Percentiles rank a stretch among this genome's conserved stretches.
Evolutionary conservation across 2,888 invertebrate genomes (phyloP).

Genomic region (Sarcophaga carnaria): DNA sequence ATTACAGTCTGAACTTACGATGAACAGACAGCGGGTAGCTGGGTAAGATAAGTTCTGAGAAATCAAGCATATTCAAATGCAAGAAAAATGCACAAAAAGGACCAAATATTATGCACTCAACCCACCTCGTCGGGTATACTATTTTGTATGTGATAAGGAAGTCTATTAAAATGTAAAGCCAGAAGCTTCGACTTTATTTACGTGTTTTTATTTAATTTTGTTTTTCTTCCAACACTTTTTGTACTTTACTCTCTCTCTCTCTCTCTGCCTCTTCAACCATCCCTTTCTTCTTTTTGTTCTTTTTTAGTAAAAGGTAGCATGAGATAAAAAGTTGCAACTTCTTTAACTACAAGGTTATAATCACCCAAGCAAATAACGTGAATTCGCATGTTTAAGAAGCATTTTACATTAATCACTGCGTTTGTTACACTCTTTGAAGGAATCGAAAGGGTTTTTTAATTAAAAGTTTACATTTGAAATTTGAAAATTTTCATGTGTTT

Average conservation of each 20-base stretch:
- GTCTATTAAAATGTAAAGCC: slow-evolving; percentile 63
- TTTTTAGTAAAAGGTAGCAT: neutral
- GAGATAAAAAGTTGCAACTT: neutral
- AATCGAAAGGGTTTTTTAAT: neutral
- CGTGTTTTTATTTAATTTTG: slow-evolving; percentile 9
- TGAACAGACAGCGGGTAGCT: too few relatives aligned
- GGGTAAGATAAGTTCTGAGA: too few relatives aligned
- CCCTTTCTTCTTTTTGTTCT: neutral
- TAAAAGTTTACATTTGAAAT: neutral
- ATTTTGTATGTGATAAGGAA: slow-evolving; percentile 37
- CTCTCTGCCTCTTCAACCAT: too few relatives aligned
- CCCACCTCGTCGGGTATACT: neutral
- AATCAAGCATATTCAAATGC: too few relatives aligned
- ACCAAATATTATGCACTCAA: neutral
- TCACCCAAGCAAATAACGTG: slow-evolving; percentile 23
- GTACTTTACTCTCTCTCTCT: neutral
- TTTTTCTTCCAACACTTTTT: neutral
- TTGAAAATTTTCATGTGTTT: too few relatives aligned
- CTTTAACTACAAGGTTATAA: slow-evolving; percentile 16
- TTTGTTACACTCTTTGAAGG: neutral
- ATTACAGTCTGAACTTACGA: too few relatives aligned
- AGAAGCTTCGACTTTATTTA: slow-evolving; percentile 26
- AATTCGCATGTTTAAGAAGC: slow-evolving; percentile 1
- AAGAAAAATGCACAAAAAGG: too few relatives aligned
- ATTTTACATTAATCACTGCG: neutral